Evolutionary conservation across 2,888 invertebrate species (phyloP).

Genomic region (Ormyrus pomaceus): DNA sequence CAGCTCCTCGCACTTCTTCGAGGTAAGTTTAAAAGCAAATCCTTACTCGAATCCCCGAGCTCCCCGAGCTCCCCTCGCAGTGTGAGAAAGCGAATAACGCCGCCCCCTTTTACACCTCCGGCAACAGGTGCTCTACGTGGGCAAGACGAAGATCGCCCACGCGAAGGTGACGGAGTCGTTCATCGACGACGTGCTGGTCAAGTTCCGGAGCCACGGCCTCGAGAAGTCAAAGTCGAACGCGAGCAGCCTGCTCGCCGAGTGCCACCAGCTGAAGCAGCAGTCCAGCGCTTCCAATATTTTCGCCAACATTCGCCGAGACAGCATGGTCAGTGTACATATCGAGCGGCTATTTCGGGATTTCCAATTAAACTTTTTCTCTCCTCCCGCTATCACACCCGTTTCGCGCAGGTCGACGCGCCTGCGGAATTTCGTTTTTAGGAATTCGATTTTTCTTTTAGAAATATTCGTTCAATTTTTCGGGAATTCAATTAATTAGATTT

Average conservation of each 20-base stretch:
- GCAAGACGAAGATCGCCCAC: slow-evolving; percentile 87
- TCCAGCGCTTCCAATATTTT: slow-evolving; percentile 62
- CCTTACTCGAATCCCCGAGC: too few relatives aligned
- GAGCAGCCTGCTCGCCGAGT: slow-evolving; percentile 77
- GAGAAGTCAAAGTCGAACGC: slow-evolving; percentile 81
- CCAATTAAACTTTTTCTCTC: too few relatives aligned
- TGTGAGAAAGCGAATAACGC: too few relatives aligned
- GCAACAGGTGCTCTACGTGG: slow-evolving; percentile 89
- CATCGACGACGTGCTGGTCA: slow-evolving; percentile 92
- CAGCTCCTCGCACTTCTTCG: slow-evolving; percentile 92
- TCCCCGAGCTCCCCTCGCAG: too few relatives aligned
- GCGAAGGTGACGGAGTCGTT: slow-evolving; percentile 91
- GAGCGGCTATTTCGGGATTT: too few relatives aligned
- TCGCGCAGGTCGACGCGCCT: too few relatives aligned
- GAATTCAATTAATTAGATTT: too few relatives aligned
- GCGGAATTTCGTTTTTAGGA: too few relatives aligned
- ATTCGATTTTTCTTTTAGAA: too few relatives aligned
- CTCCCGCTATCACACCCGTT: too few relatives aligned
- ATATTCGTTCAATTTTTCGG: too few relatives aligned
- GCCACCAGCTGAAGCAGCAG: slow-evolving; percentile 69
- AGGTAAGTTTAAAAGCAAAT: slow-evolving; percentile 77
- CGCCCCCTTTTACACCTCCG: too few relatives aligned
- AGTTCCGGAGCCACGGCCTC: slow-evolving; percentile 87
- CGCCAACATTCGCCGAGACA: slow-evolving; percentile 67
- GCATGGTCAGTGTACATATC: slow-evolving; percentile 63